Evolutionary conservation across 2,113 vertebrate species (phyloP).

Genomic region (Coracopsis vasa): DNA sequence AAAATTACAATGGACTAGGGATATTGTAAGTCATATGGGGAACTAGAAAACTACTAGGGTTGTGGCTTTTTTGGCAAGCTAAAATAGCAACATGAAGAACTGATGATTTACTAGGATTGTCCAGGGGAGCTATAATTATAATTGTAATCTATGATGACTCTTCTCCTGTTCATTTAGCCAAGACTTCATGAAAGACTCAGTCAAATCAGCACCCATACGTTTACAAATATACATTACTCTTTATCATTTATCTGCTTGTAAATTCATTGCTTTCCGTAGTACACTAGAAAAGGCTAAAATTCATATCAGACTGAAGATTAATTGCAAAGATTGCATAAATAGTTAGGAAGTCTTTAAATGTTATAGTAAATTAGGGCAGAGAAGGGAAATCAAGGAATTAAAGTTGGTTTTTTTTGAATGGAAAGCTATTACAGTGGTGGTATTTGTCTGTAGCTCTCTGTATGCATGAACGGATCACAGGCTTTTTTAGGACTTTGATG

Average conservation of each 20-base stretch:
- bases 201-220: background rate
- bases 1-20: background rate
- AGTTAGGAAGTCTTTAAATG: background rate
- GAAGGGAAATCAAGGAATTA: background rate
- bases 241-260: background rate
- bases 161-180: background rate
- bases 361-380: background rate
- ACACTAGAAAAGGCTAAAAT: background rate
- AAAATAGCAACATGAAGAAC: background rate
- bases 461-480: background rate
- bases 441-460: background rate
- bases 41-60: background rate
- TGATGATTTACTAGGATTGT: background rate
- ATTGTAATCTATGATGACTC: background rate
- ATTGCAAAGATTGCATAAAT: background rate
- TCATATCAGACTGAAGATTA: background rate
- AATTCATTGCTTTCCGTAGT: background rate
- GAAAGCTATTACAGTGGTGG: background rate
- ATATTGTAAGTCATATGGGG: background rate
- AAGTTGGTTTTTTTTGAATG: background rate
- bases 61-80: background rate
- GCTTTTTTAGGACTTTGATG: background rate
- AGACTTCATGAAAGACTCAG: background rate
- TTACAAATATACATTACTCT: background rate
- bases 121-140: background rate